Base-by-base conservation (phyloP, 1,140 invertebrate species). In the Phocides pigmalion region DNA sequence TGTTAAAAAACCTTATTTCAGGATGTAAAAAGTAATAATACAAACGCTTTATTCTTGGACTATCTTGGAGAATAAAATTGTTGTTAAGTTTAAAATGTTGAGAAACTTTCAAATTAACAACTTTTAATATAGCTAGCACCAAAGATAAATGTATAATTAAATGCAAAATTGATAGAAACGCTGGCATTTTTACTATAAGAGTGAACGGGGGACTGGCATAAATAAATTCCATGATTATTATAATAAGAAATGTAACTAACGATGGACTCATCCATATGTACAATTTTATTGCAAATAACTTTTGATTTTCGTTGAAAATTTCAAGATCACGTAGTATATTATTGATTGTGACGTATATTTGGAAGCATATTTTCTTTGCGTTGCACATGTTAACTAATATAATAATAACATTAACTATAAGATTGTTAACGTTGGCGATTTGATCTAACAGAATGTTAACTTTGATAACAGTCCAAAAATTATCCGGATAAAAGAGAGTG, bases 111-210 rank as follows among this genome's bases (percentile, higher is more conserved):
- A 42, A 25, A 64, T 84, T 87, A 11, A 89, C 53, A 17, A 74
- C 25, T 50, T 77, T 85, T 25, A 86, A 53, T n/a, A 81, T 12
- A 11, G 77, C 73, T 9, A 82, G 56, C 5, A 84, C 50, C 32
- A 84, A 37, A 53, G 66, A 76, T 17, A 89, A 70, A 67, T 87
- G 84, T 32, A 79, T 41, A 15, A 78, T 62, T 28, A 86, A 71
- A 65, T 89, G 80, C 19, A 66, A 56, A 3, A 75, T 59, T 0
- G 76, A 65, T 2, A 85, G 54, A 68, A 79, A 85, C 28, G 75
- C 66, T 3, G 82, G 84, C 44, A 82, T 81, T 56, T 68, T 81
- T 41, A 76, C 66, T 9, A 85, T 0, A 42, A 84, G 19, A 42
- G 75, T 47, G 32, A 69, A 88, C 0, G 81, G 79, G 37, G 72